A percentile compares a stretch with the other conserved stretches of the same genome.
Conservation (phyloP, 1,140 invertebrate species). For the Cataglyphis hispanica region DNA sequence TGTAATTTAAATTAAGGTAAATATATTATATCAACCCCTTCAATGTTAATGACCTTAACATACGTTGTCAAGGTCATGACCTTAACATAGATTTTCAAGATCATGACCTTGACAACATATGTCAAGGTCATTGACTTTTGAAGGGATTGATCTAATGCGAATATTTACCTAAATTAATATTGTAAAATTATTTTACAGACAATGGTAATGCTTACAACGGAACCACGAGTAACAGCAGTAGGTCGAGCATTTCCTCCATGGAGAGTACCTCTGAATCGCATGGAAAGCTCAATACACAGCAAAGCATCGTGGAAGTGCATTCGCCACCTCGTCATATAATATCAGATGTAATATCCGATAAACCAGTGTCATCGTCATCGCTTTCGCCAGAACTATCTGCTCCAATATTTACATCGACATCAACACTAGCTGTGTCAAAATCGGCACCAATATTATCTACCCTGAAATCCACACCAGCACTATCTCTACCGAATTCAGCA, state of each 20-base stretch:
- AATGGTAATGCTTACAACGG: slow-evolving; percentile 6
- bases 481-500: neutral
- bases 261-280: slow-evolving; percentile 9
- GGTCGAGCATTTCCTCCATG: slow-evolving; percentile 25
- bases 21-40: too few relatives aligned
- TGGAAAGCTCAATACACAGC: slow-evolving; percentile 14
- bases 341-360: neutral
- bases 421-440: neutral
- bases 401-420: neutral
- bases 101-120: too few relatives aligned
- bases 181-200: slow-evolving; percentile 30
- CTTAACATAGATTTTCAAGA: too few relatives aligned
- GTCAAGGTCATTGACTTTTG: too few relatives aligned
- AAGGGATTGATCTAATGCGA: too few relatives aligned
- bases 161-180: neutral
- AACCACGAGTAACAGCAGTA: slow-evolving; percentile 10
- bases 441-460: neutral
- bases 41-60: too few relatives aligned
- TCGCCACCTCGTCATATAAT: slow-evolving; percentile 16
- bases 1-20: neutral
- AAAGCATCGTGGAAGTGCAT: slow-evolving; percentile 51
- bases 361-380: neutral
- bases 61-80: too few relatives aligned
- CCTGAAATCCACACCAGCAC: neutral
- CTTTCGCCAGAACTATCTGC: neutral